A percentile compares a stretch with the other conserved stretches of the same genome.
phyloP scores from a whole-genome alignment of 2,888 invertebrate genomes.

The Lampropteryx suffumata region DNA sequence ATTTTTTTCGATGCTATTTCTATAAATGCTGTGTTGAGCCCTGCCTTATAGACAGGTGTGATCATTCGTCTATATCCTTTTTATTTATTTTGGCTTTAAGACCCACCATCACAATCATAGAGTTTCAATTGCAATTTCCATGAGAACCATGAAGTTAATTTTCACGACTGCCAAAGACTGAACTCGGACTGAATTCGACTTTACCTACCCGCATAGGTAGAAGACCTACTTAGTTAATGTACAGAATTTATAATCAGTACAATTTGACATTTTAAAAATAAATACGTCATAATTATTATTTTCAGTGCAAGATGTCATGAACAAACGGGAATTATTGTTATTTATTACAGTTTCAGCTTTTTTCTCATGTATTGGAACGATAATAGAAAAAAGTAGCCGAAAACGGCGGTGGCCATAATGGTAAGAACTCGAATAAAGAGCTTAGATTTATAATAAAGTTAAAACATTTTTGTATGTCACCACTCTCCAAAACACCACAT shows the following conservation, averaged over 20 bases:
- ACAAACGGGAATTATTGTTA: conserved; percentile 41
- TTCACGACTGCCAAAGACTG: too few species aligned
- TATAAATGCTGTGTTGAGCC: conserved; percentile 52
- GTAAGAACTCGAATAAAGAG: too few species aligned
- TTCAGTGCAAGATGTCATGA: conserved; percentile 52
- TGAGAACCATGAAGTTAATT: too few species aligned
- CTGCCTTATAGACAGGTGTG: conserved; percentile 46
- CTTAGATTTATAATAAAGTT: too few species aligned
- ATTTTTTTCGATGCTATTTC: conserved; percentile 58
- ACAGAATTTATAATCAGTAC: too few species aligned
- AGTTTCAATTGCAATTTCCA: neutral
- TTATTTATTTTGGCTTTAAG: conserved; percentile 8
- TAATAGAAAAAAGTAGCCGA: conserved; percentile 45
- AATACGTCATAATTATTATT: neutral
- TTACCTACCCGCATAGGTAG: too few species aligned
- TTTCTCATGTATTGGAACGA: conserved; percentile 53
- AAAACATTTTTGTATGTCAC: too few species aligned
- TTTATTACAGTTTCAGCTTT: conserved; percentile 51
- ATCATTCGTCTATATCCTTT: conserved; percentile 33
- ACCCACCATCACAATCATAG: neutral
- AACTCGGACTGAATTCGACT: too few species aligned
- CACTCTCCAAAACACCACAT: too few species aligned
- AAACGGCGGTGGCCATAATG: conserved; percentile 44
- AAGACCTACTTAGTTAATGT: too few species aligned
- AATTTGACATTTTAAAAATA: too few species aligned